These are phyloP conservation scores for Phengaris alcon DNA, from an alignment of 2,888 invertebrate species.

Conservation along the genomic window DNA sequence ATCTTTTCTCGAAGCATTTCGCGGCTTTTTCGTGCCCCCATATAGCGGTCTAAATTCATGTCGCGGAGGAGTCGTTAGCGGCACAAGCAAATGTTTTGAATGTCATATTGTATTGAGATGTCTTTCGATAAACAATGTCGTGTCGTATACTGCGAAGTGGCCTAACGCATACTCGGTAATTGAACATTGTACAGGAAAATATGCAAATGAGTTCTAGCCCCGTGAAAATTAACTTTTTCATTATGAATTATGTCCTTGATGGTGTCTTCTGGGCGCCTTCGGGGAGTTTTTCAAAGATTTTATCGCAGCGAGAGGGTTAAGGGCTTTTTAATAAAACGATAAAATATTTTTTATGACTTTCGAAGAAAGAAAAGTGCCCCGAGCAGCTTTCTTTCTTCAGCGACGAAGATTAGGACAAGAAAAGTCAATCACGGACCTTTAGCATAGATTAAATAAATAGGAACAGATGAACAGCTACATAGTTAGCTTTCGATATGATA, in stretches of 20 bases:
- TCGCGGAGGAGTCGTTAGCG: too few relatives aligned
- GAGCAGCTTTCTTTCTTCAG: neutral
- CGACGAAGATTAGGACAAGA: neutral
- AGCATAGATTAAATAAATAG: too few relatives aligned
- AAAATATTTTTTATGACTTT: constrained; percentile 21
- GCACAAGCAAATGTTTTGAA: too few relatives aligned
- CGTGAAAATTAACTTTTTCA: constrained; percentile 78
- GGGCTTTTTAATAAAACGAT: constrained; percentile 42
- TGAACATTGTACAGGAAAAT: constrained; percentile 70
- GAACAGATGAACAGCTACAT: too few relatives aligned
- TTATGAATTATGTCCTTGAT: constrained; percentile 76
- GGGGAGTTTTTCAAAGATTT: constrained; percentile 75
- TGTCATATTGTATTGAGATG: too few relatives aligned
- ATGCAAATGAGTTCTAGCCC: constrained; percentile 70
- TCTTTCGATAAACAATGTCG: neutral
- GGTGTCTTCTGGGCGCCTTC: constrained; percentile 67
- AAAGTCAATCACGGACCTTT: neutral
- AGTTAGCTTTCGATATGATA: neutral
- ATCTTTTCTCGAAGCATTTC: too few relatives aligned
- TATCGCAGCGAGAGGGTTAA: constrained; percentile 50
- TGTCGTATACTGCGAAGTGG: neutral
- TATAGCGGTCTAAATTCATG: too few relatives aligned
- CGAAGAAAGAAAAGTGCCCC: neutral
- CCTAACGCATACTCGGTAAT: constrained; percentile 63
- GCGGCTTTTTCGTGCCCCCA: too few relatives aligned